Evolutionary conservation across 2,888 invertebrate genomes (phyloP).

Genomic region (Orgyia antiqua): DNA sequence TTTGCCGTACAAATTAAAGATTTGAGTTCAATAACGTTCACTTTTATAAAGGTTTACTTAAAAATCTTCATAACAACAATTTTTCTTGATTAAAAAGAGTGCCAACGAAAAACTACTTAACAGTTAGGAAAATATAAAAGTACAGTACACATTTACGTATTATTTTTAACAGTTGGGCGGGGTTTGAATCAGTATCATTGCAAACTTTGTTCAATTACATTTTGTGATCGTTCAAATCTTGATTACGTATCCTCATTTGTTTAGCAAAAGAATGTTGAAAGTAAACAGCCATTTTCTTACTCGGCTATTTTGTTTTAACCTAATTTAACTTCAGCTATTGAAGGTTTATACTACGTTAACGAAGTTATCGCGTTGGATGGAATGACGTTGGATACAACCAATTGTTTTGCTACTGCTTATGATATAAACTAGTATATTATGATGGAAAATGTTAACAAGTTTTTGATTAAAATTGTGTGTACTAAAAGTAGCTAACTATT

Average conservation of each 20-base stretch:
- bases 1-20: no score
- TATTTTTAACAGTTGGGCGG: no score
- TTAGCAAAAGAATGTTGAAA: slow-evolving; percentile 29
- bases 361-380: slow-evolving; percentile 45
- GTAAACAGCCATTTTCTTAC: slow-evolving; percentile 46
- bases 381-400: slow-evolving; percentile 39
- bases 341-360: slow-evolving; percentile 61
- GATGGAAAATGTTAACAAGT: slow-evolving; percentile 23
- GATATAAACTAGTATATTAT: slow-evolving; percentile 22
- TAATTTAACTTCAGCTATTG: slow-evolving; percentile 71
- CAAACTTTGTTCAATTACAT: slow-evolving; percentile 15
- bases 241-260: slow-evolving; percentile 30
- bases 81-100: no score
- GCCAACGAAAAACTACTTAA: slow-evolving; percentile 1
- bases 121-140: not conserved
- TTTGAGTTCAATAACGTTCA: no score
- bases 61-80: no score
- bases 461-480: slow-evolving; percentile 25
- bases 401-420: slow-evolving; percentile 31
- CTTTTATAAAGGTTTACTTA: no score
- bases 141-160: not conserved
- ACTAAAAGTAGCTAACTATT: slow-evolving; percentile 12
- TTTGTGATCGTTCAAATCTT: slow-evolving; percentile 23
- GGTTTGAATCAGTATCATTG: no score
- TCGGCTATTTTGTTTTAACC: slow-evolving; percentile 58